Evolutionary conservation across 1,140 invertebrate genomes (phyloP), one percentile per base, ranked within the genome.

Genomic region (Scaptomyza graminum): DNA sequence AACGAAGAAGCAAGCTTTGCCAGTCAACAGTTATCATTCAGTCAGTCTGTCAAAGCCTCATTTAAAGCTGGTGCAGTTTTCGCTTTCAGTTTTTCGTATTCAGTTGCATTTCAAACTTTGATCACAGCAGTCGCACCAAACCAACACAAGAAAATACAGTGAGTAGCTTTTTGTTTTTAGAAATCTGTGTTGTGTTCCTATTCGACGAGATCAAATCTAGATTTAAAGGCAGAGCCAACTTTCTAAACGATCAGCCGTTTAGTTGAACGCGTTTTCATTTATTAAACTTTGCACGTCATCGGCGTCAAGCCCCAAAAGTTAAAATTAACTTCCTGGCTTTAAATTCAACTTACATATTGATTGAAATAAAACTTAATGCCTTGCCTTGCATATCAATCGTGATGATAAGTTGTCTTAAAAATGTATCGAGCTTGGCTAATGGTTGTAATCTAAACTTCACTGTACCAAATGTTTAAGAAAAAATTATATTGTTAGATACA

Each of bases 31-130:
- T 22, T 16, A 16, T 46, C 47, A 59, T 31, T 69, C 47, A 46
- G 39, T 71, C 49, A 39, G 47, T 67, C 46, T 64, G 55, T 57
- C 39, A 60, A 41, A 37, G 37, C 61, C 50, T 49, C 64, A 73
- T n/a, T 60, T 34, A 50, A 49, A 70, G 37, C 61, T 51, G 57
- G 22, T 51, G 31, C 28, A 15, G 47, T 43, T 67, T 76, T 63
- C 62, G 65, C 66, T 78, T 79, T 81, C 51, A 31, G 52, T 67
- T 79, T 60, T 55, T 51, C 22, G 56, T 44, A 37, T 62, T 66
- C 62, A 85, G 81, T 85, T 75, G 65, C 66, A 78, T 85, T 74
- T 82, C 16, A 71, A 78, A 62, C 82, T 49, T 11, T 55, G 54
- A 43, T 28, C 65, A n/a, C n/a, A 50, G 49, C 81, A 63, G 77